phyloP scores from a whole-genome alignment of 2,113 vertebrate genomes.

The Tragulus kanchil region DNA sequence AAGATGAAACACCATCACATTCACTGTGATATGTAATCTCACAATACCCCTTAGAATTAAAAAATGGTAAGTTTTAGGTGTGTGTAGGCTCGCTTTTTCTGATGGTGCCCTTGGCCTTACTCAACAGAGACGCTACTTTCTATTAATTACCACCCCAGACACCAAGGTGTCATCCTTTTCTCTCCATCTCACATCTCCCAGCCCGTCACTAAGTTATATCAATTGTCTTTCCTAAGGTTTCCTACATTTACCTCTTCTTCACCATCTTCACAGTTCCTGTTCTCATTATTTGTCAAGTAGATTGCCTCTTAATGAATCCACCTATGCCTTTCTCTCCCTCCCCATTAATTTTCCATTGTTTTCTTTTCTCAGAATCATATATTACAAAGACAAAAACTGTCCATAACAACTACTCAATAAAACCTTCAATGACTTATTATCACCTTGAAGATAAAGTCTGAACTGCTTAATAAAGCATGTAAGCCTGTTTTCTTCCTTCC shows the following conservation, averaged over 20 bases:
- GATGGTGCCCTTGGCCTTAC: too few relatives aligned
- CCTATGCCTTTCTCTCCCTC: background rate
- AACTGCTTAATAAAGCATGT: background rate
- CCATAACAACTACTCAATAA: background rate
- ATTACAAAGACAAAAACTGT: background rate
- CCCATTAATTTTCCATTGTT: background rate
- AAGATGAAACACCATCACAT: background rate
- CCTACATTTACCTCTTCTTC: background rate
- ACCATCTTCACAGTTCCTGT: background rate
- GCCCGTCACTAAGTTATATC: background rate
- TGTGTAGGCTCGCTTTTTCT: fast-evolving
- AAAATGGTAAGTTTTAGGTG: background rate
- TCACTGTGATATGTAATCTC: background rate
- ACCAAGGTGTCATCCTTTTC: background rate
- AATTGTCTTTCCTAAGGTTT: background rate
- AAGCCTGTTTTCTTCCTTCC: background rate
- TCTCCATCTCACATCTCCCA: background rate
- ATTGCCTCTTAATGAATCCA: background rate
- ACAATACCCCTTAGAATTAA: background rate
- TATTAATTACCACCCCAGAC: background rate
- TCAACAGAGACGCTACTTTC: background rate
- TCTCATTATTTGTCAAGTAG: constrained; percentile 38
- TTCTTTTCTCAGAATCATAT: background rate
- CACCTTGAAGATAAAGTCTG: background rate
- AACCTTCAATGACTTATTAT: background rate